Evolutionary conservation across 1,140 invertebrate genomes (phyloP).

Genomic region (Oedothorax gibbosus): DNA sequence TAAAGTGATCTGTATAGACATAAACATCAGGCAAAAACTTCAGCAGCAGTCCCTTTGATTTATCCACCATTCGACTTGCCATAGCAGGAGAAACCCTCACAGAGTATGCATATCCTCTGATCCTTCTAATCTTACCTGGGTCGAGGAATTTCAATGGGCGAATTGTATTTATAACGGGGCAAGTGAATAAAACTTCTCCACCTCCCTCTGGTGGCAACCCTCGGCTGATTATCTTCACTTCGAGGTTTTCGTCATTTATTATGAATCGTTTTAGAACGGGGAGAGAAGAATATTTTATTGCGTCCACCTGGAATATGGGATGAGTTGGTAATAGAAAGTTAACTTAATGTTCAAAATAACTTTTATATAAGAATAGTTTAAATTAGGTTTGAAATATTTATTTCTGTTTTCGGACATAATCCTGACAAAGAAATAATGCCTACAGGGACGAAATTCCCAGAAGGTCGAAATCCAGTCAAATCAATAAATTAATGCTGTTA

Average conservation of each 20-base stretch:
- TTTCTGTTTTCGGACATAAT: no score
- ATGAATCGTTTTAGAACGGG: slow-evolving; percentile 87
- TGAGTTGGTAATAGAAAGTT: neutral
- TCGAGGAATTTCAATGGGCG: slow-evolving; percentile 76
- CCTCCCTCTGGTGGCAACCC: slow-evolving; percentile 87
- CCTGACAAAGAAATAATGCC: no score
- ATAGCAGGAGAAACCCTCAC: slow-evolving; percentile 91
- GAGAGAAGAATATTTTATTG: slow-evolving; percentile 82
- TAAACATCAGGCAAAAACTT: slow-evolving; percentile 96
- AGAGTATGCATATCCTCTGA: slow-evolving; percentile 89
- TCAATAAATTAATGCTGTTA: no score
- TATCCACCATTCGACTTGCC: slow-evolving; percentile 90
- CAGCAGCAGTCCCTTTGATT: slow-evolving; percentile 89
- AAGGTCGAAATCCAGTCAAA: no score
- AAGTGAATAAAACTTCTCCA: slow-evolving; percentile 89
- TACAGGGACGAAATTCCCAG: no score
- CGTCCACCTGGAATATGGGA: slow-evolving; percentile 76
- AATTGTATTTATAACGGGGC: slow-evolving; percentile 80
- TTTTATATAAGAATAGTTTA: neutral
- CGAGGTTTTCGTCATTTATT: slow-evolving; percentile 87
- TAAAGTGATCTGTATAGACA: slow-evolving; percentile 91
- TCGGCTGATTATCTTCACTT: slow-evolving; percentile 85
- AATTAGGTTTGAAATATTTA: neutral
- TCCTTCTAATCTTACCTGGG: slow-evolving; percentile 92
- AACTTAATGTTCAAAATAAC: neutral